Percentiles rank a stretch among this genome's conserved stretches.
Evolutionary conservation across 2,888 invertebrate species (phyloP).

Genomic region (Callyntrura sp.): DNA sequence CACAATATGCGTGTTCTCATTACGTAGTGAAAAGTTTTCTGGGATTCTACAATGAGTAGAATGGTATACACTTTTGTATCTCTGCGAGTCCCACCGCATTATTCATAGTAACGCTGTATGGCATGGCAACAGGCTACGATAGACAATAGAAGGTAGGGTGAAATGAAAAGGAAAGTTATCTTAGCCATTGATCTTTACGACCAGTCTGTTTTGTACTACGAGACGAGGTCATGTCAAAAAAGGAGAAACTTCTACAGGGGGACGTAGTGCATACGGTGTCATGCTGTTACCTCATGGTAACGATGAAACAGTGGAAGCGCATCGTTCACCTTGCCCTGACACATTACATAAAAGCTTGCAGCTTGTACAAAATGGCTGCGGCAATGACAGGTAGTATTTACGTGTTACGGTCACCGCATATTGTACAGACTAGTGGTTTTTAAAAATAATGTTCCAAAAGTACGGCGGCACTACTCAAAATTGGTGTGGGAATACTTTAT

Average conservation of each 20-base stretch:
- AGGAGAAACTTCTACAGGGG: neutral
- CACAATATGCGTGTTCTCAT: neutral
- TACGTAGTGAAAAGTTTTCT: neutral
- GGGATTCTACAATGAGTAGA: neutral
- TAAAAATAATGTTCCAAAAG: neutral
- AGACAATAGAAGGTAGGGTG: neutral
- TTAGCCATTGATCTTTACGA: constrained; percentile 40
- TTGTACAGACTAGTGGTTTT: constrained; percentile 12
- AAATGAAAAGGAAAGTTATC: constrained; percentile 19
- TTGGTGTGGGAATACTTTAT: constrained; percentile 7
- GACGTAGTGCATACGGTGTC: neutral
- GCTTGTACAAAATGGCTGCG: neutral
- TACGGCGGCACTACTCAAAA: neutral
- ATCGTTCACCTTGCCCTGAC: neutral
- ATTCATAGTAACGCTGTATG: neutral
- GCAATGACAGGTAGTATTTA: neutral
- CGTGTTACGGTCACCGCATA: neutral
- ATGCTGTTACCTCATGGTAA: neutral
- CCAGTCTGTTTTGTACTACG: constrained; percentile 14
- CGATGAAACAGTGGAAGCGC: neutral
- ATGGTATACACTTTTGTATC: neutral
- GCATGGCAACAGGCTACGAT: neutral
- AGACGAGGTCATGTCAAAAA: neutral
- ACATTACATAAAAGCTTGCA: neutral
- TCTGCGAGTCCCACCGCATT: neutral